Evolutionary conservation across 2,797 vertebrate species (phyloP).

Genomic region (Acrocephalus scirpaceus): DNA sequence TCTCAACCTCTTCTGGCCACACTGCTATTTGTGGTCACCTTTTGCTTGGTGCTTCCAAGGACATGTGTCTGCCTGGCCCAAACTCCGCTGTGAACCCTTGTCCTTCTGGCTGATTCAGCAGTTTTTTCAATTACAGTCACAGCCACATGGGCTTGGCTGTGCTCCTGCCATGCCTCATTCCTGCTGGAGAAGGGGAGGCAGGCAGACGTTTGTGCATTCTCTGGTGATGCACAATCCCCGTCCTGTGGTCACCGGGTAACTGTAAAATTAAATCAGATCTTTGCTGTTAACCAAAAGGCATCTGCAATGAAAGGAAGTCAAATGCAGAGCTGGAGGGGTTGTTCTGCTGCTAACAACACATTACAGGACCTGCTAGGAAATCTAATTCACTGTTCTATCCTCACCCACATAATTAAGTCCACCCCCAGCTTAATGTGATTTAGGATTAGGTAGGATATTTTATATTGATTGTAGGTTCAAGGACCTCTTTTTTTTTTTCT

Average conservation of each 20-base stretch:
- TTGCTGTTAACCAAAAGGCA: slow-evolving; percentile 53
- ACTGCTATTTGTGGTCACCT: not conserved
- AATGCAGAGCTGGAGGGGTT: not conserved
- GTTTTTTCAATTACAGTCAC: slow-evolving; percentile 9
- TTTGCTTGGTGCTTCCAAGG: not conserved
- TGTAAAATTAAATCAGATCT: slow-evolving; percentile 47
- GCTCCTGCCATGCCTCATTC: not conserved
- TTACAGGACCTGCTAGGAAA: not conserved
- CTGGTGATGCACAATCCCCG: slow-evolving; percentile 18
- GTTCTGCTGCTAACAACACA: not conserved
- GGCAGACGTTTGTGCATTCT: slow-evolving; percentile 1
- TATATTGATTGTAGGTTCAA: not conserved
- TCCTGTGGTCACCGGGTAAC: slow-evolving; percentile 35
- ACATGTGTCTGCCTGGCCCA: not conserved
- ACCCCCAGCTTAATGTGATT: not conserved
- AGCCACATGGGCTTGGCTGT: not conserved
- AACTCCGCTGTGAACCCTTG: not conserved
- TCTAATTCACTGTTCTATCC: not conserved
- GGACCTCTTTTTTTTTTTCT: not conserved
- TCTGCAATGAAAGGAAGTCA: slow-evolving; percentile 20
- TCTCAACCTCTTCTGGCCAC: not conserved
- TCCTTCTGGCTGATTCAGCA: slow-evolving; percentile 22
- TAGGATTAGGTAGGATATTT: not conserved
- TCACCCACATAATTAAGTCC: not conserved
- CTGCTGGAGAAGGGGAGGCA: slow-evolving; percentile 4